Base-by-base conservation (phyloP, 2,888 invertebrate genomes). In the Andricus curvator region DNA sequence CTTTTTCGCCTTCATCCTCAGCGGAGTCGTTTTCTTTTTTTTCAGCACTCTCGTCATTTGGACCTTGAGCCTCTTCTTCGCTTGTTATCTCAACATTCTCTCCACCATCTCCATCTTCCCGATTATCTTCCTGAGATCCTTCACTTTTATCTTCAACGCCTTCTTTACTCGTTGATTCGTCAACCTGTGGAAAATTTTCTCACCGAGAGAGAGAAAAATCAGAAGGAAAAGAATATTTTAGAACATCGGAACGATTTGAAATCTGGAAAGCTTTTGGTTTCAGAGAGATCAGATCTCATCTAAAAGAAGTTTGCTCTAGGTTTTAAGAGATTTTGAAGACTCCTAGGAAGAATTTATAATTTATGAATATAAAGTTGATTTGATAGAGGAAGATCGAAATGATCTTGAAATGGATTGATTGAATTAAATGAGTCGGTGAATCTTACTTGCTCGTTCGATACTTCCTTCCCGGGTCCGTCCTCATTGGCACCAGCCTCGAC, bases 371-470 rank as follows among this genome's bases (percentile, higher is more conserved):
- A 60, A 60, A 60, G 22, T 17, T 48, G 17, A 48, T 48, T 48
- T 17, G 17, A 48, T 17, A 17, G 5, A 48, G 6, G 5, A 48
- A 17, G 13, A 17, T 17, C 17, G 17, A 17, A 48, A 48, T 48
- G 17, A 17, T 48, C 1, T 48, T 48, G 48, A 17, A 48, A 11
- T 60, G 13, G 60, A 60, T 60, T 20, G 22, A 56, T 56, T n/a
- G 1, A 56, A 56, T 56, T 56, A 6, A 64, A 17, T 29, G 29
- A 29, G 29, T 29, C 6, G 15, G 8, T 64, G 64, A 64, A 64
- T 65, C 86, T 84, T 85, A 87, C 87, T 82, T 85, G 82, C 82
- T 86, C 86, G 81, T 80, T 83, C 74, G 82, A 76, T 81, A 65
- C 77, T 48, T 83, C 81, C 17, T 68, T 62, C 25, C 79, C 79